Evolutionary conservation across 2,888 invertebrate species (phyloP), one percentile per base, ranked within the genome.

Genomic region (Ommatoiulus sabulosus): DNA sequence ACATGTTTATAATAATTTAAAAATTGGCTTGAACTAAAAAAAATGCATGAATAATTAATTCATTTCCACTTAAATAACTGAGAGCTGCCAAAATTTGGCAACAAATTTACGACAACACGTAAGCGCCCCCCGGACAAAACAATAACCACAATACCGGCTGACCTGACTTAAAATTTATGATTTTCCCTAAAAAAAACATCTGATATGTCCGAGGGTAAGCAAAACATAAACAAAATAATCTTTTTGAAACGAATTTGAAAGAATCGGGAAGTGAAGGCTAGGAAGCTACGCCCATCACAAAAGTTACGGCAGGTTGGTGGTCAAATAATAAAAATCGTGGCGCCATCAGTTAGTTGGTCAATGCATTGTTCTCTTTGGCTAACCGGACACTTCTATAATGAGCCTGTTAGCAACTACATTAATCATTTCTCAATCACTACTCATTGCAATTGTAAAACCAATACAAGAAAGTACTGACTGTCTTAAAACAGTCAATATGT

Each of bases 1-100:
- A n/a, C 6, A 4, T n/a, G 63, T 63, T 63, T 63, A n/a, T 63
- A 63, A 63, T 63, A 17, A 63, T 63, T 63, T 72, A 24, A 8
- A 24, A 72, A 72, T 72, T 72, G 72, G 7, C 24, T 24, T 7
- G 72, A 63, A 20, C n/a, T 12, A n/a, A 8, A 72, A 72, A 72
- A 72, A 72, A 72, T 72, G 24, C 72, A 72, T 72, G 72, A 10
- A 72, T n/a, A n/a, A 72, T 24, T 72, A 72, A 72, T 72, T 72
- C 8, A 24, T 8, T 24, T 10, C 24, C 72, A 72, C 72, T 72
- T 72, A 72, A 72, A 72, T 72, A n/a, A 8, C 72, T n/a, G 63
- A 17, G 10, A 72, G 20, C 72, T 72, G 72, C 72, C 72, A 57
- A 10, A 57, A 57, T 57, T 57, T 57, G 57, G 57, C 17, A 17